Evolutionary conservation across 1,140 invertebrate genomes (phyloP), one percentile per base, ranked within the genome.

Genomic region (Macrocentrus cingulum): DNA sequence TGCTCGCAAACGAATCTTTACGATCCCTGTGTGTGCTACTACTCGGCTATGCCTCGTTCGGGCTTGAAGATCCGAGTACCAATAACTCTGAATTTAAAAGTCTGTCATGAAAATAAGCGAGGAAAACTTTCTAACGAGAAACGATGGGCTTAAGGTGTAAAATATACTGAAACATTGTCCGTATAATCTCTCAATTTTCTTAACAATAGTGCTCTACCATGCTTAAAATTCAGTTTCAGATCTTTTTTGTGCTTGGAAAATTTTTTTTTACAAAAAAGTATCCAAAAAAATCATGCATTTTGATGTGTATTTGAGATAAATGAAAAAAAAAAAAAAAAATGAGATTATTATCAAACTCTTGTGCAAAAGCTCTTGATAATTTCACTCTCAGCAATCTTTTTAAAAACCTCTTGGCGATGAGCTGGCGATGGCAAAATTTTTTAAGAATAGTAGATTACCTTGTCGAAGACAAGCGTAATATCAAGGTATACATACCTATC

Each of bases 61-160:
- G 15, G 8, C 1, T 20, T 46, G 44, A 46, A 46, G n/a, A 46
- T 23, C 44, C 19, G 44, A n/a, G 18, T 22, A 19, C 44, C 44
- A 46, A 46, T 46, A 46, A 46, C 20, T 46, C 44, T 11, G 44
- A 46, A 46, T 46, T 46, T 46, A 46, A 46, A 46, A 46, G 3
- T 46, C 7, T 11, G 44, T 22, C 18, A n/a, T 29, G 44, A 46
- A 46, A 46, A 46, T 46, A 22, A 46, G 44, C 44, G 44, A 46
- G 44, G 19, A 46, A 46, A 46, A 9, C 19, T 46, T 46, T 46
- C 18, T 46, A 46, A 46, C 44, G 44, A 46, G 44, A 13, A 46
- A 46, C 19, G 44, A 46, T 46, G 44, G 20, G 44, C 19, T 20
- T 46, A 46, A 23, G 44, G 20, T 2, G 18, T 18, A 46, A 46